Percentiles rank a stretch among this genome's conserved stretches.
phyloP scores from a whole-genome alignment of 2,797 vertebrate species.

The Melanotaenia pygmaea region DNA sequence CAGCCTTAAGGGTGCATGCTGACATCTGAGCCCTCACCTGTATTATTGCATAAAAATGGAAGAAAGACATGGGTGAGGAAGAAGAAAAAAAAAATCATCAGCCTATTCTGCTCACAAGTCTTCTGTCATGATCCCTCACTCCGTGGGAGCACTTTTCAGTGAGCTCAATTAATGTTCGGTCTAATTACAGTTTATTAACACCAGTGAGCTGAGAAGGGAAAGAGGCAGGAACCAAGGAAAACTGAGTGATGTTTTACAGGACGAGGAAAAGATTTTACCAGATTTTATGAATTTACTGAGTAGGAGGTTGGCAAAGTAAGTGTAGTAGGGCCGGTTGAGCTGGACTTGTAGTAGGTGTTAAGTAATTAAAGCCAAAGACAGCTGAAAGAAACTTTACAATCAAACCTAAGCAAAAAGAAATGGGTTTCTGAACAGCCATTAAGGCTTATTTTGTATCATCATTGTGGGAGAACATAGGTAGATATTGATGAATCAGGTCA shows the following conservation, averaged over 20 bases:
- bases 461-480: not conserved
- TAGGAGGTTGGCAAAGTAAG: not conserved
- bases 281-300: conserved; percentile 22
- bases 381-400: no score
- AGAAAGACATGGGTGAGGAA: not conserved
- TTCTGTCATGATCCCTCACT: conserved; percentile 22
- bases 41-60: not conserved
- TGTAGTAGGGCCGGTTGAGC: not conserved
- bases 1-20: no score
- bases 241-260: conserved; percentile 20
- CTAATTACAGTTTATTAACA: conserved; percentile 65
- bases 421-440: not conserved
- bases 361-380: not conserved
- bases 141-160: conserved; percentile 26
- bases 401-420: no score
- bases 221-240: conserved; percentile 19
- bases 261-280: conserved; percentile 29
- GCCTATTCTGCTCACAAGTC: conserved; percentile 13
- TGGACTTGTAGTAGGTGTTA: conserved; percentile 2
- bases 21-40: conserved; percentile 10
- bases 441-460: not conserved
- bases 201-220: conserved; percentile 2
- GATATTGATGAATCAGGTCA: not conserved
- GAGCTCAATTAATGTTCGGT: conserved; percentile 65
- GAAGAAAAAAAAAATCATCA: not conserved